Evolutionary conservation across 2,888 invertebrate genomes (phyloP), one percentile per base, ranked within the genome.

Genomic region (Eupeodes luniger): DNA sequence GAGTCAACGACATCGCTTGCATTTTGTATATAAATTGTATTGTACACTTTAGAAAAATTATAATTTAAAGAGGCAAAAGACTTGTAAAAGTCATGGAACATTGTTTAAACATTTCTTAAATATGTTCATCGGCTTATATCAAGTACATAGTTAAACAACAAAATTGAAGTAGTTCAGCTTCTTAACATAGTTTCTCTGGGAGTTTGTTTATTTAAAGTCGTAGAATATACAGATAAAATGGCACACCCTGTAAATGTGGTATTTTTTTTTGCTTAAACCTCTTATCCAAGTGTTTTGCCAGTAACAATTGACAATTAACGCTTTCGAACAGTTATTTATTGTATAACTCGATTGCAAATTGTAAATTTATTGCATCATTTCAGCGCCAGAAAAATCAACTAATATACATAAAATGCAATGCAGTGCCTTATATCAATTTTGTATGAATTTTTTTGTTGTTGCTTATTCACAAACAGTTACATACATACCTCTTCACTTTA

Each of bases 301-400:
- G 34, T 34, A 44, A 16, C 16, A 70, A 85, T 61, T 77, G 44
- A 72, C 61, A 44, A 47, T 40, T 72, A 72, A 66, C 19, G 44
- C 55, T 81, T 61, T 59, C 61, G 34, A 62, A 61, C 16, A 16
- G 40, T 62, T 16, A 14, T 61, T 49, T 47, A 27, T 85, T 80
- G 77, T 76, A 72, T 77, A 85, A 85, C 61, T 53, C 27, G 66
- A 79, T 62, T 84, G 69, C 55, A 67, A 36, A 61, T 74, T 81
- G 61, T 61, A 77, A 81, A 81, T 77, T 16, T 74, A 77, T 78
- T 81, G 72, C 85, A 85, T 79, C 57, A 75, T 49, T 36, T 44
- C 34, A 14, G 47, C 27, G 66, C 4, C 66, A 49, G 9, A 49
- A 67, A 67, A 67, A 27, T 49, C 5, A 64, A 19, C 47, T 44